Evolutionary conservation across 2,888 invertebrate species (phyloP).

Genomic region (Lepetodrilus schrolli): DNA sequence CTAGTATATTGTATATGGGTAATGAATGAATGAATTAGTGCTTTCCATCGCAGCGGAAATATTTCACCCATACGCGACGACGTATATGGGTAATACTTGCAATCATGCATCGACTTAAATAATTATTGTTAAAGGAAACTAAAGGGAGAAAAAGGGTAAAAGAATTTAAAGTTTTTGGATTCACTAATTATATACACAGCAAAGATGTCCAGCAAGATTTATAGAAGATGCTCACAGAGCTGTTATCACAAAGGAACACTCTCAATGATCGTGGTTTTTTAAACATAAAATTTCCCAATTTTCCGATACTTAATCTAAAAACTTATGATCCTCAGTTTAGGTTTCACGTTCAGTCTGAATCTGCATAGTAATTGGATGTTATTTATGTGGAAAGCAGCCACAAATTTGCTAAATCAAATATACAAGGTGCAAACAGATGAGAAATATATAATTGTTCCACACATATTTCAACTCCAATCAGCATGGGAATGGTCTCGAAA

Average conservation of each 20-base stretch:
- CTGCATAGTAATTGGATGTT: constrained; percentile 17
- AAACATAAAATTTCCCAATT: not conserved
- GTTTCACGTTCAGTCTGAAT: not conserved
- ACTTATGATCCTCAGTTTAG: constrained; percentile 6
- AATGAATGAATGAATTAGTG: no score
- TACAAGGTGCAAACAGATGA: not conserved
- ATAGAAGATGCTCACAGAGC: not conserved
- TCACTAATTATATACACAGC: no score
- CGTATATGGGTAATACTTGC: no score
- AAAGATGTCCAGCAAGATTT: no score
- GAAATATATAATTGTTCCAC: constrained; percentile 21
- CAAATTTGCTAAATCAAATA: not conserved
- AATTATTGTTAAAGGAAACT: no score
- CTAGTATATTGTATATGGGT: no score
- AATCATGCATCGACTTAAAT: no score
- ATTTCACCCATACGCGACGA: no score
- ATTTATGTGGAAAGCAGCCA: not conserved
- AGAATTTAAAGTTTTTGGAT: no score
- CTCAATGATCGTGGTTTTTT: no score
- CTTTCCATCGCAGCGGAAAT: no score
- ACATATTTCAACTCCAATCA: not conserved
- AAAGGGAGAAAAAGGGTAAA: no score
- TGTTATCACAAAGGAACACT: not conserved
- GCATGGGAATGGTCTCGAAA: constrained; percentile 8
- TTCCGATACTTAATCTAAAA: not conserved